Percentiles rank a stretch among this genome's conserved stretches.
Evolutionary conservation across 2,888 invertebrate genomes (phyloP).

Genomic region (Lasioglossum calceatum): DNA sequence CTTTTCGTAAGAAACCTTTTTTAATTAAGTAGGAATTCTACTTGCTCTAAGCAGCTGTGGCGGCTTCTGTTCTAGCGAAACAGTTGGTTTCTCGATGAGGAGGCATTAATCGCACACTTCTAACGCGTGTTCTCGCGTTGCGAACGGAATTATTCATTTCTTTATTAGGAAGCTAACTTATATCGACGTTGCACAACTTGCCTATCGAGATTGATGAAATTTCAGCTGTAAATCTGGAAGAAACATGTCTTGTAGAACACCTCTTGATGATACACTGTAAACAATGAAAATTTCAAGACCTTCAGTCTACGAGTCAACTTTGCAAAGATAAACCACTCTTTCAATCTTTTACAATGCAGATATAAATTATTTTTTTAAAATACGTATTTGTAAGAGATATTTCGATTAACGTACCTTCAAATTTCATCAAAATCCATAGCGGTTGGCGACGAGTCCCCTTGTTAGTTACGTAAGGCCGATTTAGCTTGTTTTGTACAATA

Average conservation of each 20-base stretch:
- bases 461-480: neutral
- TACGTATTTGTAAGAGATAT: neutral
- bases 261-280: neutral
- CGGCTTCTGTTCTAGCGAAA: neutral
- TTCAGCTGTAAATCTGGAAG: neutral
- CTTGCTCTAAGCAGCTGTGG: neutral
- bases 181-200: neutral
- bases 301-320: neutral
- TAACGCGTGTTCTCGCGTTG: neutral
- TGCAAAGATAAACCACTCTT: neutral
- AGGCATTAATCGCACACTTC: constrained; percentile 17
- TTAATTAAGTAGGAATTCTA: constrained; percentile 3
- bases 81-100: constrained; percentile 11
- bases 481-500: neutral
- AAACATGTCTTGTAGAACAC: neutral
- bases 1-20: neutral
- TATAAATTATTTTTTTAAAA: neutral
- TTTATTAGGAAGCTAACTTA: neutral
- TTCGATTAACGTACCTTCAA: neutral
- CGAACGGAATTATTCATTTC: neutral
- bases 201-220: neutral
- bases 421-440: neutral
- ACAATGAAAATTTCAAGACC: neutral
- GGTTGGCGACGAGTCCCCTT: neutral
- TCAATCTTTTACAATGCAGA: constrained; percentile 2